A percentile compares a stretch with the other conserved stretches of the same genome.
Conservation (phyloP, 2,888 invertebrate species). For the Pemphredon lugubris region DNA sequence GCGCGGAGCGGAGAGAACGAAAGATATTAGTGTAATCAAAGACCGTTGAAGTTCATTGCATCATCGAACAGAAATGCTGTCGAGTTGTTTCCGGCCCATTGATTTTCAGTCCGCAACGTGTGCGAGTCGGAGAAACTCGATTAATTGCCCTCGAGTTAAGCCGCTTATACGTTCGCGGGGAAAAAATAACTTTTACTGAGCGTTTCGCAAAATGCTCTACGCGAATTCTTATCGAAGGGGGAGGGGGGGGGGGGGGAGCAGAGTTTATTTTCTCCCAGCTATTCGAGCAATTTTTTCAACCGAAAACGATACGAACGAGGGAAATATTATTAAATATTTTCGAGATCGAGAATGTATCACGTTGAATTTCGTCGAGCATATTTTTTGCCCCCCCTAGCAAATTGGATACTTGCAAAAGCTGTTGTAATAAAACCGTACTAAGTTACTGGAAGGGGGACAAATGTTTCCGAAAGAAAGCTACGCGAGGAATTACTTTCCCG, state of each 20-base stretch:
- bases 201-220: conserved; percentile 9
- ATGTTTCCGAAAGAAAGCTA: conserved; percentile 15
- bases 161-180: neutral
- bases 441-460: conserved; percentile 12
- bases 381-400: conserved; percentile 12
- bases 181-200: conserved; percentile 16
- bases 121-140: conserved; percentile 20
- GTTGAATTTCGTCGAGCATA: conserved; percentile 14
- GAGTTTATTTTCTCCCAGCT: conserved; percentile 7
- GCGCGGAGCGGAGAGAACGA: too few species aligned
- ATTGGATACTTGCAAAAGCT: conserved; percentile 25
- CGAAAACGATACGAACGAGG: conserved; percentile 20
- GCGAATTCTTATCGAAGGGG: too few species aligned
- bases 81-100: conserved; percentile 19
- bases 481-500: conserved; percentile 17
- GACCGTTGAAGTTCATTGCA: conserved; percentile 13
- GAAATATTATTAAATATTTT: conserved; percentile 23
- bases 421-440: conserved; percentile 22
- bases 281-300: conserved; percentile 35
- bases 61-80: conserved; percentile 14
- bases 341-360: too few species aligned
- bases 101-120: conserved; percentile 19
- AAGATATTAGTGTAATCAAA: neutral
- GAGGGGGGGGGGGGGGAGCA: too few species aligned
- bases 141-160: conserved; percentile 9